These are phyloP conservation scores for Bugula neritina DNA, from an alignment of 2,888 invertebrate genomes.

Conservation along the genomic window DNA sequence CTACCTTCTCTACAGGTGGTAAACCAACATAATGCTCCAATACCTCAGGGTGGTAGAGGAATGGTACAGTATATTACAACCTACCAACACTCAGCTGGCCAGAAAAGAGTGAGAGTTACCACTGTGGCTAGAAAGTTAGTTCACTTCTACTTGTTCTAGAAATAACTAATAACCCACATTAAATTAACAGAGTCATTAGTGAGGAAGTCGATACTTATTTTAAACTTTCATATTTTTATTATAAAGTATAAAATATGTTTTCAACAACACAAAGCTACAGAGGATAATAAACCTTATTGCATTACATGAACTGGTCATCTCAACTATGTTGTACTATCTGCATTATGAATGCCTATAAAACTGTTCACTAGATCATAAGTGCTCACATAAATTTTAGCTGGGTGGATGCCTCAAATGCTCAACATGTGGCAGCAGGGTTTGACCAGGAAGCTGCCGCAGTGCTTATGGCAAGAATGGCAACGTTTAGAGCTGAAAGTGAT, in stretches of 20 bases:
- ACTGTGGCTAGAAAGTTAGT: constrained; percentile 87
- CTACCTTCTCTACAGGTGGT: constrained; percentile 11
- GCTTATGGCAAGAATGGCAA: constrained; percentile 91
- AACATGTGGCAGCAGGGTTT: constrained; percentile 87
- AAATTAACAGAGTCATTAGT: no score
- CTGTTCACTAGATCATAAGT: no score
- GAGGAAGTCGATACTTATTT: no score
- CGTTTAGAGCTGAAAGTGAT: constrained; percentile 82
- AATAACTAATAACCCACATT: no score
- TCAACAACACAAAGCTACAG: no score
- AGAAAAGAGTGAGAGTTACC: constrained; percentile 87
- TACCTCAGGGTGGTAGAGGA: constrained; percentile 90
- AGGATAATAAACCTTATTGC: no score
- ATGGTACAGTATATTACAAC: constrained; percentile 97
- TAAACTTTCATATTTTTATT: no score
- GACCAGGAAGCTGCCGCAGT: constrained; percentile 98
- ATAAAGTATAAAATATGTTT: no score
- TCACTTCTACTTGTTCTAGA: no score
- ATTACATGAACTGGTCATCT: no score
- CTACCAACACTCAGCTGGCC: constrained; percentile 95
- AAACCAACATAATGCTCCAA: constrained; percentile 79
- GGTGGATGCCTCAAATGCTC: constrained; percentile 88
- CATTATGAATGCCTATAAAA: no score
- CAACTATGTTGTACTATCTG: no score
- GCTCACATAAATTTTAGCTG: constrained; percentile 63